Percentiles rank a stretch among this genome's conserved stretches.
Evolutionary conservation across 2,797 vertebrate species (phyloP).

Genomic region (Onychomys leucogaster): DNA sequence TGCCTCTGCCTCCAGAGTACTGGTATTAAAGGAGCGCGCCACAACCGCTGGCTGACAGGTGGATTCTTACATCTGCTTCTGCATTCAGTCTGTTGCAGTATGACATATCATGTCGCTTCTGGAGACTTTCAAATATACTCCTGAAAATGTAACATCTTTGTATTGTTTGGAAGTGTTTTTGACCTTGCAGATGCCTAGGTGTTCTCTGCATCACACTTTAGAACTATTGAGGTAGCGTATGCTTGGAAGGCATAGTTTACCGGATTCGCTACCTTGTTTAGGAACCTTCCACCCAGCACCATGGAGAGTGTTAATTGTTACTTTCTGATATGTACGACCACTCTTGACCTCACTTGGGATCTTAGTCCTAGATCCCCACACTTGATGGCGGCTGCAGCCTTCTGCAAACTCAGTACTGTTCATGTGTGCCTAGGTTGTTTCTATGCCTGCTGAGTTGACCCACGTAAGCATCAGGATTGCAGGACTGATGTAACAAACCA

Average conservation of each 20-base stretch:
- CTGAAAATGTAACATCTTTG: not conserved
- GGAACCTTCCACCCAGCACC: not conserved
- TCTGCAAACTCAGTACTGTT: not conserved
- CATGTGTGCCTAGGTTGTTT: not conserved
- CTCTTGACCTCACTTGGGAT: not conserved
- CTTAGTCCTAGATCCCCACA: not conserved
- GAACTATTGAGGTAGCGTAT: not conserved
- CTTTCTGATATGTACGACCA: not conserved
- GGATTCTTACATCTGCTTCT: conserved; percentile 16
- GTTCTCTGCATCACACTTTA: not conserved
- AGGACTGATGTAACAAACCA: not conserved
- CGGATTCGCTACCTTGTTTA: not conserved
- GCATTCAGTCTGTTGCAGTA: not conserved
- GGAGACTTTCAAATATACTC: not conserved
- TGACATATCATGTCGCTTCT: not conserved
- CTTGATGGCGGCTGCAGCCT: not conserved
- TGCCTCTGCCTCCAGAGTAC: not conserved
- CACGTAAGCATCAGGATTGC: not conserved
- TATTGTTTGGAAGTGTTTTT: not conserved
- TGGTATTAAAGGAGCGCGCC: too few relatives aligned
- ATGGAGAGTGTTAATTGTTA: not conserved
- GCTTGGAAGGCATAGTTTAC: not conserved
- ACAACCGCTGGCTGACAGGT: not conserved
- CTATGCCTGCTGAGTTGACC: not conserved
- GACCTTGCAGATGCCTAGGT: not conserved